Evolutionary conservation across 2,797 vertebrate genomes (phyloP).

Genomic region (Simalia tracyae): DNA sequence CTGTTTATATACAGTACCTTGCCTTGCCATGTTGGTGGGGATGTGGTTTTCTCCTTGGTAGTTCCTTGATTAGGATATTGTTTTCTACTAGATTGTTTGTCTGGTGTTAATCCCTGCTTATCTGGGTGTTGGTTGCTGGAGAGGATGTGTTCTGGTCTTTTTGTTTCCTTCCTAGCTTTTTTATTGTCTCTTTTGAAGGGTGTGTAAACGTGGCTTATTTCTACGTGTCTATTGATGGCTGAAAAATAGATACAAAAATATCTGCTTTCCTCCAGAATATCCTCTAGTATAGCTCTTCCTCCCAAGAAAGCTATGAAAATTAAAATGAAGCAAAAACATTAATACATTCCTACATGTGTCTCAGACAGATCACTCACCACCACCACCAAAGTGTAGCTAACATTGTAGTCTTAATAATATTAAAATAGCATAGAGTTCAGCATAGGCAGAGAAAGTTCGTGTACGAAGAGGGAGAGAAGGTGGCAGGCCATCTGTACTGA

Average conservation of each 20-base stretch:
- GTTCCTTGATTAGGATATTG: too few species aligned
- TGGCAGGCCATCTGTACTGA: slow-evolving; percentile 12
- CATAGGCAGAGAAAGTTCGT: slow-evolving; percentile 22
- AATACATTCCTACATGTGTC: neutral
- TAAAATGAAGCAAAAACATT: neutral
- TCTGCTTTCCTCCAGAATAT: neutral
- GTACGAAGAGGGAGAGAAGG: neutral
- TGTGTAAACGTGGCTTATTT: too few species aligned
- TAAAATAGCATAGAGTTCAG: neutral
- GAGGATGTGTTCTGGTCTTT: too few species aligned
- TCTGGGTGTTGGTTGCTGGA: too few species aligned
- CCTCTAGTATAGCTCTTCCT: neutral
- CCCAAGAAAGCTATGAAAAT: neutral
- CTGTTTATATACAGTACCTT: too few species aligned
- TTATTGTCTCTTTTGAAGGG: too few species aligned
- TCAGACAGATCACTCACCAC: neutral
- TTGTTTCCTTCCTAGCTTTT: too few species aligned
- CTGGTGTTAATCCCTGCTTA: too few species aligned
- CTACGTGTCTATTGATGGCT: too few species aligned
- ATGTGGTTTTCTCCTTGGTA: too few species aligned
- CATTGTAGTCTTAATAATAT: neutral
- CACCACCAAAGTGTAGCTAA: neutral
- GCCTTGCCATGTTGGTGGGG: too few species aligned
- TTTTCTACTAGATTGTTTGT: too few species aligned
- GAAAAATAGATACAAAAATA: neutral